Evolutionary conservation across 1,140 invertebrate genomes (phyloP).

Genomic region (Ostrea denselamellosa): DNA sequence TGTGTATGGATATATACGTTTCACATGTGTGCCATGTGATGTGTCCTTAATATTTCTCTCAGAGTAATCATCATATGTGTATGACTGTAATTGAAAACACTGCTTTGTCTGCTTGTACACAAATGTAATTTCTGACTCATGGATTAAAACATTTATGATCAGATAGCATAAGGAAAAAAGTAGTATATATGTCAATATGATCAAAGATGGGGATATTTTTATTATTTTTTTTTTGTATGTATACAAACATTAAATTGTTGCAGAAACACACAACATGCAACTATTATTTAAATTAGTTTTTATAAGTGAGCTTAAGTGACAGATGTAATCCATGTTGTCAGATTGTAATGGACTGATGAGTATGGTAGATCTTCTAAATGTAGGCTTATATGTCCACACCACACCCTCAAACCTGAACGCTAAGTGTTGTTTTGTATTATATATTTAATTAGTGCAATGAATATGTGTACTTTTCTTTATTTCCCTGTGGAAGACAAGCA

Average conservation of each 20-base stretch:
- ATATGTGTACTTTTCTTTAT: conserved; percentile 30
- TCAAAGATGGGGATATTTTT: not conserved
- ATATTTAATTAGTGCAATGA: conserved; percentile 40
- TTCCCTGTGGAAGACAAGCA: conserved; percentile 1
- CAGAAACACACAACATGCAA: conserved; percentile 21
- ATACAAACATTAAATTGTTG: not conserved
- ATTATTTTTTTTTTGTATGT: not conserved
- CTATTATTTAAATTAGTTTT: conserved; percentile 11
- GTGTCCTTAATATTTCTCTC: conserved; percentile 30
- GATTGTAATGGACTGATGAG: conserved; percentile 7
- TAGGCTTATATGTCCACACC: conserved; percentile 34
- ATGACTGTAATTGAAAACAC: conserved; percentile 38
- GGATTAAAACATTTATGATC: not conserved
- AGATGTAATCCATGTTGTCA: conserved; percentile 20
- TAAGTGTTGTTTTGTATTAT: conserved; percentile 33
- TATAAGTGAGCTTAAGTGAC: conserved; percentile 37
- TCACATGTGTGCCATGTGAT: conserved; percentile 39
- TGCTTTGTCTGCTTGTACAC: conserved; percentile 36
- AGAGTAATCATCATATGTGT: conserved; percentile 28
- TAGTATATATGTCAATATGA: not conserved
- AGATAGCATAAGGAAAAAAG: conserved; percentile 7
- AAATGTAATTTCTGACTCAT: not conserved
- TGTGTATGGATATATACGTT: conserved; percentile 35
- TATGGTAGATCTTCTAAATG: conserved; percentile 17
- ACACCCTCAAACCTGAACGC: conserved; percentile 20